phyloP scores from a whole-genome alignment of 2,888 invertebrate genomes.

The Eupeodes latifasciatus region DNA sequence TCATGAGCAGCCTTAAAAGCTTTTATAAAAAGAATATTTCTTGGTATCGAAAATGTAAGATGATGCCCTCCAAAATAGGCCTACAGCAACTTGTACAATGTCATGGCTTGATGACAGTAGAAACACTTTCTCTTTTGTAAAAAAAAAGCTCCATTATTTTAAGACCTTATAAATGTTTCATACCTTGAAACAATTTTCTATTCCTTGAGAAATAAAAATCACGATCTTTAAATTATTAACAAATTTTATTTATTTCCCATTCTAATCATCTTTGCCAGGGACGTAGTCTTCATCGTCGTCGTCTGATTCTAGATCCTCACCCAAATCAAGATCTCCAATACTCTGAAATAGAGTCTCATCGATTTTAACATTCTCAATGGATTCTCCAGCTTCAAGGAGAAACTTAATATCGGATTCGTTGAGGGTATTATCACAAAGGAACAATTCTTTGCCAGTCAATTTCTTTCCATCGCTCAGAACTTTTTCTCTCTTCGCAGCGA shows the following conservation, averaged over 20 bases:
- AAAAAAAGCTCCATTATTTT: too few relatives aligned
- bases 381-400: slow-evolving; percentile 91
- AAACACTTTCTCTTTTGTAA: too few relatives aligned
- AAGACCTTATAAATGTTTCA: too few relatives aligned
- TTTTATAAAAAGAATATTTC: too few relatives aligned
- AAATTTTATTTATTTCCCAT: neutral
- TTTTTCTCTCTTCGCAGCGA: slow-evolving; percentile 89
- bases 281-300: slow-evolving; percentile 88
- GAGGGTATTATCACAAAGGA: slow-evolving; percentile 95
- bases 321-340: slow-evolving; percentile 90
- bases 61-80: too few relatives aligned
- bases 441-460: slow-evolving; percentile 96
- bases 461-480: slow-evolving; percentile 91
- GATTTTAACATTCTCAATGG: slow-evolving; percentile 89
- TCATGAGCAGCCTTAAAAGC: too few relatives aligned
- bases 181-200: too few relatives aligned
- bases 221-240: neutral
- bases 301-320: slow-evolving; percentile 85
- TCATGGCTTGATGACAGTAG: too few relatives aligned
- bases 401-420: slow-evolving; percentile 98
- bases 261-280: slow-evolving; percentile 84
- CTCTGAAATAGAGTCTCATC: slow-evolving; percentile 97
- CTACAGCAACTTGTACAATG: too few relatives aligned
- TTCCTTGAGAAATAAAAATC: too few relatives aligned
- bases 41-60: too few relatives aligned